These are phyloP conservation scores for Yoshiicerus persimilis DNA, from an alignment of 1,140 invertebrate species.

Conservation along the genomic window DNA sequence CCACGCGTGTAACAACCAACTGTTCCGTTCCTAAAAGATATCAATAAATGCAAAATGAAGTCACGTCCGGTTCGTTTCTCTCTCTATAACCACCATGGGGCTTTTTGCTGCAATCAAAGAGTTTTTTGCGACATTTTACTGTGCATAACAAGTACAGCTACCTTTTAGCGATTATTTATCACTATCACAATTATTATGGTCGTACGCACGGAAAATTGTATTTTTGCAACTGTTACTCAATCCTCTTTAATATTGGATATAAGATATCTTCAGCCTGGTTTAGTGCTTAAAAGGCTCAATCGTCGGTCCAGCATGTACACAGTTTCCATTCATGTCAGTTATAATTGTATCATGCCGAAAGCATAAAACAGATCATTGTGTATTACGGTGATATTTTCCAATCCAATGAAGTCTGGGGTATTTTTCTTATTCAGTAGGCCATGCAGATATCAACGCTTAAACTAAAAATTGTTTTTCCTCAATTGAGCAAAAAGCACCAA, in stretches of 20 bases:
- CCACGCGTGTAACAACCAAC: neutral
- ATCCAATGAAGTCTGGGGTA: neutral
- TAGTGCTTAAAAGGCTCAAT: neutral
- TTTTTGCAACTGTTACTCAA: neutral
- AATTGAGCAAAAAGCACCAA: neutral
- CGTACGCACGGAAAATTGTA: neutral
- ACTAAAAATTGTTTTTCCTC: neutral
- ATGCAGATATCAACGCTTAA: neutral
- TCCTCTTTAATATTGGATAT: neutral
- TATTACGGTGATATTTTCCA: neutral
- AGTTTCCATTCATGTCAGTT: neutral
- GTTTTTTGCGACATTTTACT: neutral
- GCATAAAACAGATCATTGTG: neutral
- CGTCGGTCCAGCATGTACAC: neutral
- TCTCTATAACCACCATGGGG: neutral
- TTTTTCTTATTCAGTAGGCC: neutral
- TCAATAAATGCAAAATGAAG: neutral
- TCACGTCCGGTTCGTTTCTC: conserved; percentile 5
- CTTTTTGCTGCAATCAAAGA: neutral
- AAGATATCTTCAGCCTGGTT: too few relatives aligned
- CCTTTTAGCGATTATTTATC: neutral
- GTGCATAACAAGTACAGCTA: neutral
- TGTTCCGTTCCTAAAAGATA: conserved; percentile 12
- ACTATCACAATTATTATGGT: neutral
- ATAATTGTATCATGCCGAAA: neutral